Evolutionary conservation across 2,113 vertebrate genomes (phyloP).

Genomic region (Enhydra lutris): DNA sequence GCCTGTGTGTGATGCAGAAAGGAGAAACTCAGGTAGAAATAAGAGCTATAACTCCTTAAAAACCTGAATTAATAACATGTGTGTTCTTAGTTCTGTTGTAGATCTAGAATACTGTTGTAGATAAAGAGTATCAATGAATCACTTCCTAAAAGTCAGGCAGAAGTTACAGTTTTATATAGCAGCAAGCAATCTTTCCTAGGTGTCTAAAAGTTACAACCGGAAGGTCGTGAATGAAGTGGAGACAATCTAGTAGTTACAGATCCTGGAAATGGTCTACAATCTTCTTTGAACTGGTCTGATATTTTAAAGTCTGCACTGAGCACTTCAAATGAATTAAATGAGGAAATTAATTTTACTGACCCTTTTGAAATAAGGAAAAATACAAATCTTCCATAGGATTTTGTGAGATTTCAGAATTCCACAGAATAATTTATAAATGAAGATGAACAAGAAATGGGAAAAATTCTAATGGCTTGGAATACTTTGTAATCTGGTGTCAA

Average conservation of each 20-base stretch:
- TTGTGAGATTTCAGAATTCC: background rate
- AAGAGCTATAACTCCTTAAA: background rate
- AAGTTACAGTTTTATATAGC: background rate
- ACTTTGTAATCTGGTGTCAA: background rate
- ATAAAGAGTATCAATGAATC: background rate
- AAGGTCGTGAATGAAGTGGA: background rate
- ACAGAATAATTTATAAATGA: background rate
- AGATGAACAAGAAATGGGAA: constrained; percentile 30
- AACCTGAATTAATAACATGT: background rate
- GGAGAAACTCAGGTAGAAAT: background rate
- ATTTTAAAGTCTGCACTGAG: background rate
- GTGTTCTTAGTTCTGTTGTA: background rate
- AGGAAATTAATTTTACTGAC: background rate
- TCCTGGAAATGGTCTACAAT: background rate
- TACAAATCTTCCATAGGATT: constrained; percentile 32
- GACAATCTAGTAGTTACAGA: background rate
- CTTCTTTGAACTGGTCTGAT: background rate
- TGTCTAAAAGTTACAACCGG: background rate
- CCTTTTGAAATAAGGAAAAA: constrained; percentile 41
- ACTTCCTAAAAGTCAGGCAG: background rate
- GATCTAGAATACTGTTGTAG: background rate
- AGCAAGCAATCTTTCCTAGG: background rate
- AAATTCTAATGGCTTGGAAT: background rate
- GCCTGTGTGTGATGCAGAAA: background rate
- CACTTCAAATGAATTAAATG: constrained; percentile 27